These are phyloP conservation scores for Dascyllus trimaculatus DNA, from an alignment of 2,113 vertebrate species.

Conservation along the genomic window DNA sequence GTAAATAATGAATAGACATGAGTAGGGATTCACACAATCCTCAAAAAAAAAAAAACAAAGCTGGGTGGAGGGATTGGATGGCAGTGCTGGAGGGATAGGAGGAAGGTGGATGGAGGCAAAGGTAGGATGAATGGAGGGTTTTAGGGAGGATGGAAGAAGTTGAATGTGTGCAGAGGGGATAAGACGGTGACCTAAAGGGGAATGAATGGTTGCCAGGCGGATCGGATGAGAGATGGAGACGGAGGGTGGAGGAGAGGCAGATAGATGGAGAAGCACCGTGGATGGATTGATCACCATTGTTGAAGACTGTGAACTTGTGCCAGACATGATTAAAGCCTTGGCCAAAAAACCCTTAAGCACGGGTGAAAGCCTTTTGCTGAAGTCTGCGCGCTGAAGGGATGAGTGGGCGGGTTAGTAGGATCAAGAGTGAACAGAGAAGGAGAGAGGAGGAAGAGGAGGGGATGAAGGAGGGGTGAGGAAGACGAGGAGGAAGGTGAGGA, in stretches of 20 bases:
- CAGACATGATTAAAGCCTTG: slow-evolving; percentile 68
- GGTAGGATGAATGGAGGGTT: slow-evolving; percentile 58
- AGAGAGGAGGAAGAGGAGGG: slow-evolving; percentile 8
- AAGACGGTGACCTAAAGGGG: slow-evolving; percentile 70
- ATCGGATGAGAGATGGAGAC: slow-evolving; percentile 54
- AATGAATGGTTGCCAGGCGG: slow-evolving; percentile 57
- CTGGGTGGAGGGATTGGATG: slow-evolving; percentile 45
- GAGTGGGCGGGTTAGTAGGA: slow-evolving; percentile 72
- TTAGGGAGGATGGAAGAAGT: slow-evolving; percentile 51
- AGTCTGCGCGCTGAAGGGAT: slow-evolving; percentile 56
- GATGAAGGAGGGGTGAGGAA: slow-evolving; percentile 21
- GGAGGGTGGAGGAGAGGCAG: slow-evolving; percentile 21
- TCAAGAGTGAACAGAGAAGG: slow-evolving; percentile 36
- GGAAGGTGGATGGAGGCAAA: slow-evolving; percentile 41
- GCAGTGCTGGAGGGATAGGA: slow-evolving; percentile 28
- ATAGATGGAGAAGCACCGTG: slow-evolving; percentile 32
- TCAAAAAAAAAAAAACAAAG: slow-evolving; percentile 20
- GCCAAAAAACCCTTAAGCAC: slow-evolving; percentile 61
- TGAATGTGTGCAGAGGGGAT: slow-evolving; percentile 66
- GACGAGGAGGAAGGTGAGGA: slow-evolving; percentile 59
- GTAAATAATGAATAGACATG: slow-evolving; percentile 27
- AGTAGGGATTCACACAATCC: slow-evolving; percentile 40
- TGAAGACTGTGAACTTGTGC: slow-evolving; percentile 56
- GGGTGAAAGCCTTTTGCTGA: slow-evolving; percentile 59
- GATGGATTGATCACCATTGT: slow-evolving; percentile 57